Evolutionary conservation across 1,140 invertebrate genomes (phyloP).

Genomic region (Leptinotarsa texana): DNA sequence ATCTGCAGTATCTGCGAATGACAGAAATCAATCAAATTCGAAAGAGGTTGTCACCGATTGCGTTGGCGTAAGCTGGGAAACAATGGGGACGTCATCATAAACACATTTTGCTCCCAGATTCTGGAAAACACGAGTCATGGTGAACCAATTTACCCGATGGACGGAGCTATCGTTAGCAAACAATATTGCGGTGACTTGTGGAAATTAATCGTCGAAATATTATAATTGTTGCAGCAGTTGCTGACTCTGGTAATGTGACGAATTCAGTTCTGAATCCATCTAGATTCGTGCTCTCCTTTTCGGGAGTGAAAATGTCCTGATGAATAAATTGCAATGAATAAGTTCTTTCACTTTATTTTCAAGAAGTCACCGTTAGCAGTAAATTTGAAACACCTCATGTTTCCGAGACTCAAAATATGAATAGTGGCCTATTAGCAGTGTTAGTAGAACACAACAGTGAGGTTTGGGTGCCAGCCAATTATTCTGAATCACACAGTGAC

Average conservation of each 20-base stretch:
- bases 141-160: constrained; percentile 53
- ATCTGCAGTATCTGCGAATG: constrained; percentile 34
- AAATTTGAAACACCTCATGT: too few relatives aligned
- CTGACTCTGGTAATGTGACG: constrained; percentile 34
- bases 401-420: too few relatives aligned
- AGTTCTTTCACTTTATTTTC: too few relatives aligned
- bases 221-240: constrained; percentile 54
- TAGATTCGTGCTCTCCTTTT: too few relatives aligned
- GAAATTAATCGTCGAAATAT: constrained; percentile 56
- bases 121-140: constrained; percentile 54
- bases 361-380: too few relatives aligned
- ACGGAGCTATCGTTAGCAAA: constrained; percentile 52
- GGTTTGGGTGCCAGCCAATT: too few relatives aligned
- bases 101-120: constrained; percentile 51
- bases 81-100: constrained; percentile 55
- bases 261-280: not conserved
- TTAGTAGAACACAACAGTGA: too few relatives aligned
- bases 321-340: too few relatives aligned
- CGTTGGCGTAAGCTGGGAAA: constrained; percentile 43
- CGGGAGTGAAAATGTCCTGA: too few relatives aligned
- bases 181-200: constrained; percentile 54
- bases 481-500: too few relatives aligned
- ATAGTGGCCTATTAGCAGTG: too few relatives aligned
- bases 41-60: constrained; percentile 39
- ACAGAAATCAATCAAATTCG: constrained; percentile 48